Conservation (phyloP, 1,140 invertebrate genomes). For the Thaumatotibia leucotreta region DNA sequence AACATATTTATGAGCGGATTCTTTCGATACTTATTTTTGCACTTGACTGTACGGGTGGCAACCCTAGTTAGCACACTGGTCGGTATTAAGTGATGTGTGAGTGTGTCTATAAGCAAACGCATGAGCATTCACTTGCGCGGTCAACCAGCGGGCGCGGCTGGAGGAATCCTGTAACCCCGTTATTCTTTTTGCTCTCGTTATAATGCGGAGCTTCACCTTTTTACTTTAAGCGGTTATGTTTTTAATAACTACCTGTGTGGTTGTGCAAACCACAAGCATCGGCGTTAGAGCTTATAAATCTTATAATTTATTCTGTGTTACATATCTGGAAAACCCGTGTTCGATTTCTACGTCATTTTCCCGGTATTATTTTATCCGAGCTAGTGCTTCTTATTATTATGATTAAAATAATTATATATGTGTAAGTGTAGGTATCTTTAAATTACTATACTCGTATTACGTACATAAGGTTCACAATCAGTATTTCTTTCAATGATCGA, state of each 20-base stretch:
- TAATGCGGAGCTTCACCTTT: conserved; percentile 50
- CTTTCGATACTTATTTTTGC: no score
- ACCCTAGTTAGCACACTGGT: no score
- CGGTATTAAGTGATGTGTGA: not conserved
- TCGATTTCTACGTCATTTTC: not conserved
- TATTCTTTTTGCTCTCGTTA: conserved; percentile 58
- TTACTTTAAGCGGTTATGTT: conserved; percentile 32
- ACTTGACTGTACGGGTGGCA: no score
- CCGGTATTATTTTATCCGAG: no score
- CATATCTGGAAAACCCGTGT: not conserved
- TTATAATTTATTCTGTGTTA: not conserved
- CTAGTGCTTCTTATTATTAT: no score
- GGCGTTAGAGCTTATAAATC: not conserved
- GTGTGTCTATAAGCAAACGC: not conserved
- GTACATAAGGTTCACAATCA: not conserved
- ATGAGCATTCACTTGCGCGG: not conserved
- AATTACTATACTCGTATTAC: not conserved
- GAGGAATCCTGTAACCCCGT: conserved; percentile 56
- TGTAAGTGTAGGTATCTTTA: not conserved
- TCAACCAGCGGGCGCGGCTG: conserved; percentile 28
- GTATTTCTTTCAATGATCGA: no score
- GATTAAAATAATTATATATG: not conserved
- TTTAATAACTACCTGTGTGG: conserved; percentile 13
- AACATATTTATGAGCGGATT: no score
- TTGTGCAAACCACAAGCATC: not conserved